Evolutionary conservation across 2,888 invertebrate species (phyloP), one percentile per base, ranked within the genome.

Genomic region (Orthonevra nobilis): DNA sequence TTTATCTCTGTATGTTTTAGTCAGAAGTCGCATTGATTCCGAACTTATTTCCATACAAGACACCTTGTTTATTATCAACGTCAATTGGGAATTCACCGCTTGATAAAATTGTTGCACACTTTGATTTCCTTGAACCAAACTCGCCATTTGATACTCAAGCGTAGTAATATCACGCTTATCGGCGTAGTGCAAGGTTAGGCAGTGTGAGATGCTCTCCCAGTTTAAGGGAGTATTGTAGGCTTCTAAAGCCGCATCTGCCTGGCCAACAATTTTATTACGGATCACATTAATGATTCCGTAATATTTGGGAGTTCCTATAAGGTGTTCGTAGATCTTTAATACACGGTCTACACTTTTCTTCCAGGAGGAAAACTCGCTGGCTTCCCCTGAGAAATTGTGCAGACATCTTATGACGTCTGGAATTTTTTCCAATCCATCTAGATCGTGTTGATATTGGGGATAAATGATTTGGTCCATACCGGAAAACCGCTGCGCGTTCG

Each of bases 161-260:
- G 66, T 74, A 2, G 38, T 38, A 5, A 74, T 17, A 20, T 66
- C 66, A 0, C 66, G 14, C 40, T 56, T 60, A 12, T 74, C 66
- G 0, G 60, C 63, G 9, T 72, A 63, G 10, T 74, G 66, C 20
- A 56, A 42, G 1, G 56, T 52, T 3, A 73, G 32, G 6, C 58
- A 73, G 9, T 58, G 7, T 7, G 26, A 3, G n/a, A 73, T 73
- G n/a, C 23, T 60, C n/a, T 66, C 46, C 63, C 48, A 63, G n/a
- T 50, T 56, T 17, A 61, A 10, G 2, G 61, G 54, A 5, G 52
- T 58, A 14, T 50, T 54, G n/a, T 32, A 60, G 0, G 60, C 12
- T 30, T 60, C 52, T 12, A 69, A 17, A 5, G 72, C 54, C n/a
- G 38, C 38, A 9, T 63, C 48, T 5, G 63, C 56, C n/a, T 44